A percentile compares a stretch with the other conserved stretches of the same genome.
phyloP scores from a whole-genome alignment of 2,888 invertebrate species.

The Strigamia crassipes region DNA sequence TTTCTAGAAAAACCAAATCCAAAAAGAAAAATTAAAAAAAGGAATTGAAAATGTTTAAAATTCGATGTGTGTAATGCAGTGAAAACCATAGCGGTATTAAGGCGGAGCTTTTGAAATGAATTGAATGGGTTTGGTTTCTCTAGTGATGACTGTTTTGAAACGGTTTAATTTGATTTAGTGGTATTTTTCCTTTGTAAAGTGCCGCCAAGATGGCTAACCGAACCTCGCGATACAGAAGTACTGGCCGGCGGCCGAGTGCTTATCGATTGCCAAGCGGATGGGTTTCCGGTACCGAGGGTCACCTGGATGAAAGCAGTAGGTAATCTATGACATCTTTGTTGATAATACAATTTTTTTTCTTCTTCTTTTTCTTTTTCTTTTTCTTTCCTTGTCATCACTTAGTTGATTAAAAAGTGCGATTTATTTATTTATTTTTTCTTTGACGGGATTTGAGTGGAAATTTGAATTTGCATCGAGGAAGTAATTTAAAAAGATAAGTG shows the following conservation, averaged over 20 bases:
- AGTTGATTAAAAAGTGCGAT: too few species aligned
- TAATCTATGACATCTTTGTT: slow-evolving; percentile 51
- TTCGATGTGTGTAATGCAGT: neutral
- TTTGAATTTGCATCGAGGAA: slow-evolving; percentile 19
- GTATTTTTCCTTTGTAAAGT: slow-evolving; percentile 53
- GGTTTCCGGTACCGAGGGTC: slow-evolving; percentile 57
- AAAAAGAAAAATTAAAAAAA: neutral
- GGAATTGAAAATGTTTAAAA: neutral
- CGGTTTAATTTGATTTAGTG: neutral
- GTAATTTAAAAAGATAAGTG: neutral
- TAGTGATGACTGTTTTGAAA: neutral
- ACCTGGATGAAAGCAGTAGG: slow-evolving; percentile 58
- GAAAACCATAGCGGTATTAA: neutral
- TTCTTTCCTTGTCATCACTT: too few species aligned
- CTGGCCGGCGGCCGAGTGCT: slow-evolving; percentile 55
- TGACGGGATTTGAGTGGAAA: neutral
- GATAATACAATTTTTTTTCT: neutral
- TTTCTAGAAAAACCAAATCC: neutral
- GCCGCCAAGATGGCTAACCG: slow-evolving; percentile 58
- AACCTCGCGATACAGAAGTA: slow-evolving; percentile 57
- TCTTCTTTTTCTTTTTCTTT: neutral
- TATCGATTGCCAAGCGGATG: slow-evolving; percentile 58
- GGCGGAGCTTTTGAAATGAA: slow-evolving; percentile 10
- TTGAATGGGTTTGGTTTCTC: slow-evolving; percentile 14
- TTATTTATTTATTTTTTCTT: neutral